Evolutionary conservation across 2,797 vertebrate genomes (phyloP), one percentile per base, ranked within the genome.

Genomic region (Orestias chungarensis): DNA sequence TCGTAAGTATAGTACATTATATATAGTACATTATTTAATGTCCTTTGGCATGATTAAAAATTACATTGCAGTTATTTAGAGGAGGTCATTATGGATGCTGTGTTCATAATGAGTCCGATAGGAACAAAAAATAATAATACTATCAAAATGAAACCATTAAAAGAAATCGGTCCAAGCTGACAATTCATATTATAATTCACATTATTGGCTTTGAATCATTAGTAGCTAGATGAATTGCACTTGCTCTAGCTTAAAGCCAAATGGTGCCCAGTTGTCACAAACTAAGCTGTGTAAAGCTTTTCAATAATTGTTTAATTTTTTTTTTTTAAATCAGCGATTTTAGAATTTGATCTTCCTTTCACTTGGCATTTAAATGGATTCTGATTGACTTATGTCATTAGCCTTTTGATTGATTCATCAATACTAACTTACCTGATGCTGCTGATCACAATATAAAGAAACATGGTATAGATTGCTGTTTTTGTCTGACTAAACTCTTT

Each of bases 401-500:
- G 55, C 55, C 55, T 59, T 59, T 35, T 59, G 18, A 59, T 11
- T 29, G 4, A 2, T 11, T 1, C 55, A 23, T 59, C 54, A 57
- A 29, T 57, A 20, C 3, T 10, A 33, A 57, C 29, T 57, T 57
- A 17, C 31, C 54, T 31, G 31, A 3, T 59, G 55, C 31, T 20
- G 31, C 18, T 7, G 9, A 71, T 70, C 38, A 9, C 11, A 44
- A 54, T 70, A 55, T 74, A 66, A 77, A 50, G 70, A 20, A 74
- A 3, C 38, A 47, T 62, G 73, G 66, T 71, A 82, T 20, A 62
- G 55, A 14, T 76, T 67, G 65, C 25, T 66, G 77, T 78, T 83
- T 62, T 74, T 87, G 80, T 76, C 59, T 67, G 76, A 74, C 65
- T 0, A 64, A 82, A 74, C n/a, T n/a, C n/a, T n/a, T n/a, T n/a